phyloP scores from a whole-genome alignment of 2,888 invertebrate species.

The Melanostoma mellinum region DNA sequence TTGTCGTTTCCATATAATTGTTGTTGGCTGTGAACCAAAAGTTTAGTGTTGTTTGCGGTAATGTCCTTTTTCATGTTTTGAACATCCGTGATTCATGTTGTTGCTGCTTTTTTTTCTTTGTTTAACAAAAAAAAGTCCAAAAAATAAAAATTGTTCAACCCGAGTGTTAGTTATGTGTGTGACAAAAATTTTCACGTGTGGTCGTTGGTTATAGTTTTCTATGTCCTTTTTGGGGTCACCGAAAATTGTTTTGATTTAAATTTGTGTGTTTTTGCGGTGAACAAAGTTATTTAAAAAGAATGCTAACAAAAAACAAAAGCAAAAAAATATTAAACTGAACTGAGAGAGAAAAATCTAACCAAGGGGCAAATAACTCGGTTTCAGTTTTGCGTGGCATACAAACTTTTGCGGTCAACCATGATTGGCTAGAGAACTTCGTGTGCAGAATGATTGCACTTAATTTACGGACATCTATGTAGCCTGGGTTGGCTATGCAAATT shows the following conservation, averaged over 20 bases:
- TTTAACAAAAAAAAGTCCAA: background rate
- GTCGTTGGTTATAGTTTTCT: conserved; percentile 57
- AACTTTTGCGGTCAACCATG: conserved; percentile 62
- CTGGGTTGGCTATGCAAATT: background rate
- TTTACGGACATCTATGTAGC: conserved; percentile 37
- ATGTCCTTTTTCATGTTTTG: conserved; percentile 43
- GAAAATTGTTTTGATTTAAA: conserved; percentile 65
- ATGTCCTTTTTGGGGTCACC: conserved; percentile 55
- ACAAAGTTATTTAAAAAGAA: conserved; percentile 58
- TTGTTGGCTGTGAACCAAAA: conserved; percentile 46
- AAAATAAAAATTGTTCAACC: conserved; percentile 25
- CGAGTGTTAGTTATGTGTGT: conserved; percentile 54
- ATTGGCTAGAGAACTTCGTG: conserved; percentile 61
- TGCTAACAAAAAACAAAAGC: background rate
- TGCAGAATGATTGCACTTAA: conserved; percentile 56
- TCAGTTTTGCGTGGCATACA: conserved; percentile 37
- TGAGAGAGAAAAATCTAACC: conserved; percentile 38
- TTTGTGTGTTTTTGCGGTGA: conserved; percentile 61
- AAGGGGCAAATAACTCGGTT: conserved; percentile 51
- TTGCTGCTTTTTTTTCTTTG: conserved; percentile 9
- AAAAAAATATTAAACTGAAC: background rate
- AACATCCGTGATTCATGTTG: conserved; percentile 25
- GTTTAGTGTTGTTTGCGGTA: conserved; percentile 51
- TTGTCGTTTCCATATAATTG: conserved; percentile 11
- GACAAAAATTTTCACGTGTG: conserved; percentile 68